phyloP scores from a whole-genome alignment of 2,113 vertebrate species.

The Calyptommatus sinebrachiatus region DNA sequence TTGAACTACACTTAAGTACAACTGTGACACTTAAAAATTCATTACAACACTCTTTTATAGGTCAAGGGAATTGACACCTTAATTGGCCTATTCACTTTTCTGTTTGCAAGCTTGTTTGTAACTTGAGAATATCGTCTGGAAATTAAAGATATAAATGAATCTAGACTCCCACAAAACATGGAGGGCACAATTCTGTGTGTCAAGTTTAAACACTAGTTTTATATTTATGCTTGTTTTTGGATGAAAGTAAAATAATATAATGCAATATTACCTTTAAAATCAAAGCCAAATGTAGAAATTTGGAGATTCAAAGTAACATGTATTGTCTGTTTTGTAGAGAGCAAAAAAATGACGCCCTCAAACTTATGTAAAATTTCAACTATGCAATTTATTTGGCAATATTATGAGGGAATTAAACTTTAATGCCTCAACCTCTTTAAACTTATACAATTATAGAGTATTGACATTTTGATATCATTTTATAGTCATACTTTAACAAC shows the following conservation, averaged over 20 bases:
- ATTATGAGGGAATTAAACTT: no score
- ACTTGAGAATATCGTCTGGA: background rate
- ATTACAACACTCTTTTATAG: background rate
- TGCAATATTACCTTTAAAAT: background rate
- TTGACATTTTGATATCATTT: background rate
- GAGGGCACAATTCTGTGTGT: background rate
- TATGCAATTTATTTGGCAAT: background rate
- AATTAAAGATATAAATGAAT: background rate
- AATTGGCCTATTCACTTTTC: background rate
- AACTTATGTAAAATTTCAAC: background rate
- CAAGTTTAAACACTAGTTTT: background rate
- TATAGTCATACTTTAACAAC: background rate
- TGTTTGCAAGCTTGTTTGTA: background rate
- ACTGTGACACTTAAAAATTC: background rate
- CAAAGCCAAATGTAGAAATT: background rate
- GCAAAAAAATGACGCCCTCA: background rate
- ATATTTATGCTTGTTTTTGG: background rate
- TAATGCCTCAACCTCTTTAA: no score
- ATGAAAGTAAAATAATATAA: background rate
- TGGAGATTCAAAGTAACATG: background rate
- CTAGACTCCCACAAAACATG: background rate
- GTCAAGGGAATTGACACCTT: background rate
- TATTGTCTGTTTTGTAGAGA: background rate
- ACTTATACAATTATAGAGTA: no score
- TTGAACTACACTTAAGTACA: background rate